Base-by-base conservation (phyloP, 2,888 invertebrate genomes). In the Kryphioiulus occultus region DNA sequence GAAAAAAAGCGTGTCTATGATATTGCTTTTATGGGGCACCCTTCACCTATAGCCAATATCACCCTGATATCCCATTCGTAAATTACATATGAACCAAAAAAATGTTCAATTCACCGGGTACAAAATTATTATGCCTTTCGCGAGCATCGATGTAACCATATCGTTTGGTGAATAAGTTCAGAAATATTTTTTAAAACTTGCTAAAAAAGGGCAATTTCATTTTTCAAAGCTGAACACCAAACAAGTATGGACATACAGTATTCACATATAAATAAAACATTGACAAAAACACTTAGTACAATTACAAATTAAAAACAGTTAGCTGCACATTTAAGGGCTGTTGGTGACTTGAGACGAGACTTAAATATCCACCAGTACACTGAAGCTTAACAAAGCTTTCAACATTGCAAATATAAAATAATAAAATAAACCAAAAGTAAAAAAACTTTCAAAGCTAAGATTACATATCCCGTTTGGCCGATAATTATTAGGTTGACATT, bases 261-360 rank as follows among this genome's bases (percentile, higher is more conserved):
- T 35, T 35, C 35, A 35, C 35, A 35, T 35, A 68, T 68, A 68
- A 68, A 68, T 68, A 68, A 68, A 68, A 68, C 26, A 26, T 26
- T 68, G 59, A n/a, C 68, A 26, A 26, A 68, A 68, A 68, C 26
- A 68, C 68, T 10, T 26, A n/a, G 68, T 26, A 68, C 39, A 85
- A 44, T n/a, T 17, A 85, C 26, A 85, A 44, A 85, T n/a, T 22
- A 15, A 85, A 39, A 47, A 68, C 26, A 47, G 35, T 42, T 86
- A 86, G 86, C 86, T 86, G 86, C 86, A 86, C 86, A 30, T n/a
- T 86, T 86, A 47, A 86, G 86, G 86, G 86, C 86, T 86, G 39
- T 32, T 35, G 32, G 35, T 68, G 68, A 68, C 68, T 68, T 68
- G 22, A 12, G n/a, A 2, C 22, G 26, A 68, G 26, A 68, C 59